Percentiles rank a stretch among this genome's conserved stretches.
Conservation (phyloP, 1,140 invertebrate species). For the Epicauta chinensis region DNA sequence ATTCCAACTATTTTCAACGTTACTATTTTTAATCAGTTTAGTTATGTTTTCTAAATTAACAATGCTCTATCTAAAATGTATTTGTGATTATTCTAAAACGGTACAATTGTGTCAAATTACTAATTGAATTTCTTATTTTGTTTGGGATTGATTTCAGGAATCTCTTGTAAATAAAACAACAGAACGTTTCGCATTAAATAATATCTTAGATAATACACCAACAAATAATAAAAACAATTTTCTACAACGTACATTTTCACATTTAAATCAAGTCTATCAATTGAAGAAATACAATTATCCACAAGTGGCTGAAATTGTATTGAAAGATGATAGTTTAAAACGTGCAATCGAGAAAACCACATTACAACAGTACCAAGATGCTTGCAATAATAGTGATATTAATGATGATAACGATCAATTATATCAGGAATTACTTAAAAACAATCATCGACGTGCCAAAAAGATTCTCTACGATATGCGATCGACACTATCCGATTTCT, state of each 20-base stretch:
- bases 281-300: constrained; percentile 56
- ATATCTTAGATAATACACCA: constrained; percentile 57
- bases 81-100: too few species aligned
- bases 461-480: constrained; percentile 67
- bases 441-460: constrained; percentile 56
- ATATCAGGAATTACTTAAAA: constrained; percentile 47
- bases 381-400: constrained; percentile 42
- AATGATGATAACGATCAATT: constrained; percentile 47
- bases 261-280: constrained; percentile 52
- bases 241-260: constrained; percentile 54
- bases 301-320: constrained; percentile 55
- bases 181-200: constrained; percentile 50
- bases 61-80: too few species aligned
- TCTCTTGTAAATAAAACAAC: constrained; percentile 50
- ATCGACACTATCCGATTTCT: constrained; percentile 60
- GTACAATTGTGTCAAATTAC: too few species aligned
- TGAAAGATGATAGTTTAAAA: constrained; percentile 63
- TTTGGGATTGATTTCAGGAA: constrained; percentile 43
- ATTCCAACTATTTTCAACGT: too few species aligned
- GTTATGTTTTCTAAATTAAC: too few species aligned
- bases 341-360: constrained; percentile 61
- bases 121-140: neutral
- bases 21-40: too few species aligned
- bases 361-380: constrained; percentile 44
- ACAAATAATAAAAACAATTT: constrained; percentile 48